Evolutionary conservation across 2,113 vertebrate genomes (phyloP), one percentile per base, ranked within the genome.

Genomic region (Dunckerocampus dactyliophorus): DNA sequence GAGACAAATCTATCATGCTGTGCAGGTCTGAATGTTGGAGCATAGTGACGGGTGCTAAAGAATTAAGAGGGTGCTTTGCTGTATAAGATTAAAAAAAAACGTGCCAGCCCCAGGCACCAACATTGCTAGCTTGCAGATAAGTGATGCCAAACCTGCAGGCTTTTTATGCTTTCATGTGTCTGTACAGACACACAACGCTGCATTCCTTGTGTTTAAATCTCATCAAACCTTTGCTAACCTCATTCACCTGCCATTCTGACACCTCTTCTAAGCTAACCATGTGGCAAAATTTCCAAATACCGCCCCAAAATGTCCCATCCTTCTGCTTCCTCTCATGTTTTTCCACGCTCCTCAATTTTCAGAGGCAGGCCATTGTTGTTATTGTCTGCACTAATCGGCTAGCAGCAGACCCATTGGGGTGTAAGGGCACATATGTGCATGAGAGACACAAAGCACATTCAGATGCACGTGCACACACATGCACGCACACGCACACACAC

Each of bases 361-460:
- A 37, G 62, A 69, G 75, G 74, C 63, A 20, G 57, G 43, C 66
- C 74, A 77, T 85, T 88, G 82, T 88, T 82, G 76, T 68, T 58
- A 57, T 67, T 76, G 68, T 65, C 65, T 1, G n/a, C 47, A 71
- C 78, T 88, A 89, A 89, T 88, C 87, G 84, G 75, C 75, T 37
- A 59, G 67, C 69, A 69, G 71, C 87, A 89, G 58, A 79, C 58
- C 49, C 68, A 58, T 54, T 17, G 54, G 52, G 39, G 17, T 55
- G 64, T 73, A 58, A 57, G 61, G 48, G 64, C 60, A 62, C 52
- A 60, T 31, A 62, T 24, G 34, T 62, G 62, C 17, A 17, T 58
- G 12, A 19, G 21, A 19, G 47, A 69, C 74, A 67, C n/a, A 47
- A 46, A 47, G 58, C 14, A 7, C 39, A 19, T 52, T 47, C 47